Percentiles rank a stretch among this genome's conserved stretches.
Conservation (phyloP, 2,888 invertebrate species). For the Rhyacophila evoluta region DNA sequence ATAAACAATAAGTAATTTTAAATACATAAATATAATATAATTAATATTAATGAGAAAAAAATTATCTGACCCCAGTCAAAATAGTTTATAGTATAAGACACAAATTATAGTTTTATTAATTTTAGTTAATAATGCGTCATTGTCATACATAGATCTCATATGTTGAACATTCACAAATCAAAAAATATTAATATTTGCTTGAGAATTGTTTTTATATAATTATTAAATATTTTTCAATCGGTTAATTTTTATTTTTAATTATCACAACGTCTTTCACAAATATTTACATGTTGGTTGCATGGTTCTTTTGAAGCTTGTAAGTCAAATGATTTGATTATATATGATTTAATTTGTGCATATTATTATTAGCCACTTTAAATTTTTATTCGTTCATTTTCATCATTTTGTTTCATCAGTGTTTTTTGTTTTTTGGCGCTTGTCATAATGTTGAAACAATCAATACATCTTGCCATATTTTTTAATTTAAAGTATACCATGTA, state of each 20-base stretch:
- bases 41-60: too few relatives aligned
- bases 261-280: background rate
- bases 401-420: background rate
- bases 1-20: too few relatives aligned
- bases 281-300: background rate
- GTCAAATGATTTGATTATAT: too few relatives aligned
- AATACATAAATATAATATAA: too few relatives aligned
- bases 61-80: conserved; percentile 17
- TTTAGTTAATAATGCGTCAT: background rate
- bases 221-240: background rate
- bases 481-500: background rate
- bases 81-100: background rate
- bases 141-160: background rate
- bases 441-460: background rate
- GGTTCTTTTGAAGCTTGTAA: too few relatives aligned
- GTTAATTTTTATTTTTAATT: background rate
- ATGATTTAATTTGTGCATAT: background rate
- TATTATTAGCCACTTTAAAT: background rate
- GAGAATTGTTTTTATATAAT: too few relatives aligned
- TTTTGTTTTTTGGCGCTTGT: background rate
- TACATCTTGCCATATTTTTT: conserved; percentile 14
- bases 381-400: background rate
- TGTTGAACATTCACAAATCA: background rate
- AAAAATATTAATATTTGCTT: too few relatives aligned
- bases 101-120: background rate